Conservation (phyloP, 2,888 invertebrate genomes). For the Agrochola litura region DNA sequence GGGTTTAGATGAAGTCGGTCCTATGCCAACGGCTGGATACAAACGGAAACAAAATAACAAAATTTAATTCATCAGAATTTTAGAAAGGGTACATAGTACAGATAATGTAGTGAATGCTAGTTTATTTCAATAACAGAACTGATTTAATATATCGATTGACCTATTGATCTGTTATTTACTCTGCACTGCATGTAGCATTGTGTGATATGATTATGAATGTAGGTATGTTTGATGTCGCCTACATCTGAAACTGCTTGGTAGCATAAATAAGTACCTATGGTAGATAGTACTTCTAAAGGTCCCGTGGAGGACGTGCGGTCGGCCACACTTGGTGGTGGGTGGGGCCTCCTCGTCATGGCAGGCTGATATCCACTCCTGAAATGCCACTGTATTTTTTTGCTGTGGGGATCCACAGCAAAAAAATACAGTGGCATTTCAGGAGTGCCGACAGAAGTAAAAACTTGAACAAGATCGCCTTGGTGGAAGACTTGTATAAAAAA, state of each 20-base stretch:
- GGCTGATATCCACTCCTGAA: background rate
- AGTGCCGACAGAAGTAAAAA: no score
- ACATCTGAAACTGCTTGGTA: background rate
- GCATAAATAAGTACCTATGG: background rate
- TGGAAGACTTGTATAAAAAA: no score
- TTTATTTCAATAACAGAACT: slow-evolving; percentile 10
- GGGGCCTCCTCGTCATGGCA: background rate
- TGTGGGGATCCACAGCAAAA: background rate
- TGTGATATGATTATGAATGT: slow-evolving; percentile 19
- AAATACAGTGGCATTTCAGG: no score
- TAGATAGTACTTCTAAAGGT: background rate
- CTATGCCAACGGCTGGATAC: no score
- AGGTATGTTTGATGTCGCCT: slow-evolving; percentile 11
- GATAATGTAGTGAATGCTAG: background rate
- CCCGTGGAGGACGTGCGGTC: background rate
- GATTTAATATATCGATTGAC: slow-evolving; percentile 25
- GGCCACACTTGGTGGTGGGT: background rate
- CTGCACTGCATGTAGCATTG: slow-evolving; percentile 25
- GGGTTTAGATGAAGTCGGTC: no score
- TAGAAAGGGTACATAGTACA: background rate
- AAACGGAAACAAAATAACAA: no score
- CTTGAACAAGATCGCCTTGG: no score
- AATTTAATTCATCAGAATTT: no score
- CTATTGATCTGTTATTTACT: slow-evolving; percentile 31
- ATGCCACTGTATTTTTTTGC: no score